Base-by-base conservation (phyloP, 2,113 vertebrate species). In the Oncorhynchus tshawytscha region DNA sequence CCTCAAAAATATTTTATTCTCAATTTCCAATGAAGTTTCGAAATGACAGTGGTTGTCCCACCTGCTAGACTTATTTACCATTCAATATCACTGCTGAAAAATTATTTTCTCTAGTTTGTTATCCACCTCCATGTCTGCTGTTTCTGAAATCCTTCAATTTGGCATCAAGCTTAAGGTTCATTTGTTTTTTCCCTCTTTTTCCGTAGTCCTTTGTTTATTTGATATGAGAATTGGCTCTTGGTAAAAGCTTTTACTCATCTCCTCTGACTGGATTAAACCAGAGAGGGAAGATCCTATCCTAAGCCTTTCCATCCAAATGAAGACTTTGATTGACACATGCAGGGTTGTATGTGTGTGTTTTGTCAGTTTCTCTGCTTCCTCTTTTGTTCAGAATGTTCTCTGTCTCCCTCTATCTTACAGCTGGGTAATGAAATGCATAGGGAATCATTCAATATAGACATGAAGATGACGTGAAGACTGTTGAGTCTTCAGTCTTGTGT, bases 171-270 rank as follows among this genome's bases (percentile, higher is more conserved):
- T n/a, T 25, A 34, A 69, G 57, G 65, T n/a, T 31, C 54, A 39
- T 74, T 70, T 70, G 72, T 71, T 76, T 45, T 45, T 3, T 11
- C 67, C 62, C 68, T 66, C 59, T 57, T 27, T 25, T 34, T n/a
- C 62, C 48, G 12, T 59, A 34, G 13, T 7, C 51, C 45, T 76
- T 76, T 62, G 74, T 76, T 31, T 16, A 74, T 66, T 72, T 81
- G 80, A 78, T 75, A 71, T 66, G 59, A n/a, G 62, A 81, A 84
- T 74, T 81, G 69, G 27, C 72, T 77, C 68, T 76, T 74, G 74
- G 65, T 74, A 34, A 73, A 69, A 49, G 69, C 51, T 77, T 74
- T 77, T 77, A 84, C 70, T 79, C 74, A 74, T 70, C 76, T 8
- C 49, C 66, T 71, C 57, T 77, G 66, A 69, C 77, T 69, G 60